Evolutionary conservation across 2,888 invertebrate species (phyloP).

Genomic region (Hermaeophaga mercurialis): DNA sequence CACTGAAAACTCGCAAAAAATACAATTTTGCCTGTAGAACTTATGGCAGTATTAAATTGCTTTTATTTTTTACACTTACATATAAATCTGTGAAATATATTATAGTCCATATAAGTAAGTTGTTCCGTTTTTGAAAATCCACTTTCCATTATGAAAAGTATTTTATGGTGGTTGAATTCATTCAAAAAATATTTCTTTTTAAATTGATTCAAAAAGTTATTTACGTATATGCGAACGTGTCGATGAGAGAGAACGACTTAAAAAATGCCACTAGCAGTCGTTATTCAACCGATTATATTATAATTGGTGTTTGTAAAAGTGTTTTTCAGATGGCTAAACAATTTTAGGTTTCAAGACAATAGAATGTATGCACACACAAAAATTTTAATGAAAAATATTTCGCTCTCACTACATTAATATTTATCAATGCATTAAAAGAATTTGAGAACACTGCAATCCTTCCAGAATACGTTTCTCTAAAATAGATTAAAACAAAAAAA

Average conservation of each 20-base stretch:
- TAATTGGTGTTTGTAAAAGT: conserved; percentile 8
- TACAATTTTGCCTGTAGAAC: conserved; percentile 25
- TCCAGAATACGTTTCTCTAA: too few relatives aligned
- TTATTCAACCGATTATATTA: conserved; percentile 15
- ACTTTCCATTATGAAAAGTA: conserved; percentile 26
- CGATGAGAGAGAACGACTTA: conserved; percentile 2
- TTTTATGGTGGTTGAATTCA: conserved; percentile 31
- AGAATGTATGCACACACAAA: neutral
- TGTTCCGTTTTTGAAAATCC: conserved; percentile 29
- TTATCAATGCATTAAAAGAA: neutral
- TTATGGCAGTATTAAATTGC: conserved; percentile 25
- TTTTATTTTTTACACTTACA: conserved; percentile 29
- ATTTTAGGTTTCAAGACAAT: conserved; percentile 1
- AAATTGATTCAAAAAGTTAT: conserved; percentile 29
- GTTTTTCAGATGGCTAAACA: neutral
- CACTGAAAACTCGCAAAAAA: conserved; percentile 21
- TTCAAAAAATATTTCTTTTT: conserved; percentile 20
- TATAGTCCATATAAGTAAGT: conserved; percentile 29
- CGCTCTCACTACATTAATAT: neutral
- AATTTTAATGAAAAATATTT: conserved; percentile 1
- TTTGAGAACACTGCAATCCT: neutral
- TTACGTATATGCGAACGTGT: conserved; percentile 10
- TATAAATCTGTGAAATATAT: conserved; percentile 27
- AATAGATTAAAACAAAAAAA: too few relatives aligned
- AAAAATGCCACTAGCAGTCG: conserved; percentile 7